Evolutionary conservation across 1,140 invertebrate genomes (phyloP).

Genomic region (Atta colombica): DNA sequence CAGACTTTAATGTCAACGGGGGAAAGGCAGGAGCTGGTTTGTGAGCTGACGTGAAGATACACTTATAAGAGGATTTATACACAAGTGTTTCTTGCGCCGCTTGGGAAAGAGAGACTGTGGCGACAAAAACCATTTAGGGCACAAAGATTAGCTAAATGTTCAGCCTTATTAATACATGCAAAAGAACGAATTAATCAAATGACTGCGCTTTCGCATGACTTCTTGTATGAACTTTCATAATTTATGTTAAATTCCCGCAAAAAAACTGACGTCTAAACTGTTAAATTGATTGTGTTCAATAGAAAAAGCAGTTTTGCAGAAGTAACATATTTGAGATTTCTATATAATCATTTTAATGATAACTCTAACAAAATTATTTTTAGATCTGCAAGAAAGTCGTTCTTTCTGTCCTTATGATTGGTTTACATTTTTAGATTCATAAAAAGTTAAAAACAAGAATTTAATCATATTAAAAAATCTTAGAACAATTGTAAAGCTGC

Average conservation of each 20-base stretch:
- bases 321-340: too few relatives aligned
- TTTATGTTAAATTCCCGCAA: background rate
- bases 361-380: background rate
- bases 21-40: conserved; percentile 60
- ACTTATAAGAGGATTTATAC: conserved; percentile 53
- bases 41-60: conserved; percentile 39
- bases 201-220: background rate
- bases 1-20: conserved; percentile 63
- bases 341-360: too few relatives aligned
- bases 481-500: background rate
- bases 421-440: too few relatives aligned
- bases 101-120: too few relatives aligned
- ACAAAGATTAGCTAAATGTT: background rate
- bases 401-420: too few relatives aligned
- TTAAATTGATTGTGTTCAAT: background rate
- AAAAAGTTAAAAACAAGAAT: too few relatives aligned
- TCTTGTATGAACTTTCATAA: background rate
- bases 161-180: conserved; percentile 8
- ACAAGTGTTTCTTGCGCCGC: conserved; percentile 22
- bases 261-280: background rate
- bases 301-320: background rate
- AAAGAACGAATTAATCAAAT: background rate
- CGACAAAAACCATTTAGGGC: background rate
- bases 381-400: background rate
- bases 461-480: background rate